These are phyloP conservation scores for Anas platyrhynchos DNA, from an alignment of 2,113 vertebrate genomes.

Conservation along the genomic window DNA sequence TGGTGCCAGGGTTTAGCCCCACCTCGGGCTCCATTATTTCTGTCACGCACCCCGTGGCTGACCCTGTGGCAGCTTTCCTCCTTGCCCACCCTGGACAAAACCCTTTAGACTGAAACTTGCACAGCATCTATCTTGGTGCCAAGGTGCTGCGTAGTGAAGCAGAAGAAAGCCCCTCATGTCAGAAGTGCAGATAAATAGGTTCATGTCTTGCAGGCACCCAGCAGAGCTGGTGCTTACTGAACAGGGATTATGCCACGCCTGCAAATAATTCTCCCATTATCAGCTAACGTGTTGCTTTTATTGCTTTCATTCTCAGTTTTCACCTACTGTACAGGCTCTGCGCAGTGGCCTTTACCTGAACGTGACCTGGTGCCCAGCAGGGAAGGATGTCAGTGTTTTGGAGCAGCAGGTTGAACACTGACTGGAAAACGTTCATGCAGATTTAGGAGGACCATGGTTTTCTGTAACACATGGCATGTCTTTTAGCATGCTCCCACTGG, in stretches of 20 bases:
- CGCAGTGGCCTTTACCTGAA: fast-evolving
- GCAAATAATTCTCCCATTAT: neutral
- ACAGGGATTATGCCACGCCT: neutral
- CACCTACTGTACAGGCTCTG: neutral
- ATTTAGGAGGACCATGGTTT: neutral
- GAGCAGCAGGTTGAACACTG: neutral
- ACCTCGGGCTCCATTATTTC: neutral
- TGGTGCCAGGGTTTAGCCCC: neutral
- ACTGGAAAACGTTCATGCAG: fast-evolving
- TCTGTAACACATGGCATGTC: neutral
- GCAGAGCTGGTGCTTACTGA: neutral
- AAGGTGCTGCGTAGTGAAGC: fast-evolving
- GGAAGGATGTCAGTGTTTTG: neutral
- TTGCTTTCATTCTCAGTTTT: neutral
- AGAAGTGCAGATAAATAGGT: neutral
- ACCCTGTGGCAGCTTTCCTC: neutral
- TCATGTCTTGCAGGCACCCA: fast-evolving
- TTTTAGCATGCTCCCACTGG: neutral
- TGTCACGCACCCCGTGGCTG: no score
- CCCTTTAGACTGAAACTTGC: fast-evolving
- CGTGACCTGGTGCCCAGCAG: neutral
- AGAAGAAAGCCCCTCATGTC: neutral
- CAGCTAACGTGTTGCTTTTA: fast-evolving
- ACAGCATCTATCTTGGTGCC: fast-evolving
- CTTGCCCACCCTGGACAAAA: neutral